Percentiles rank a stretch among this genome's conserved stretches.
Evolutionary conservation across 2,888 invertebrate genomes (phyloP).

Genomic region (Gandaritis pyraliata): DNA sequence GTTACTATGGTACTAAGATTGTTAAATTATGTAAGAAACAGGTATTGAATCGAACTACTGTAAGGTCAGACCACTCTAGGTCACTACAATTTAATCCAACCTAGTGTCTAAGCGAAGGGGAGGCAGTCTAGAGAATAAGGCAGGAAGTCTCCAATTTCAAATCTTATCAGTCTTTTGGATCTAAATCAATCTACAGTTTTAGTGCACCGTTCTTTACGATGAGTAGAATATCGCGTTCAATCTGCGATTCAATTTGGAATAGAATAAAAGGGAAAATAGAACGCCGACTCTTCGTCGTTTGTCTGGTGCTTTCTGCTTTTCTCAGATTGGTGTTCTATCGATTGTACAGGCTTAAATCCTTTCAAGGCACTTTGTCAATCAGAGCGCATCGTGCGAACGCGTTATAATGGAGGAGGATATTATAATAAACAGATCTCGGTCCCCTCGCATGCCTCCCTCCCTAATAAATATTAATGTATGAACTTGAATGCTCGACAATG

Average conservation of each 20-base stretch:
- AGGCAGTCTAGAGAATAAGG: slow-evolving; percentile 21
- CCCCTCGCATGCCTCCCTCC: slow-evolving; percentile 69
- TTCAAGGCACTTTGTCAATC: slow-evolving; percentile 64
- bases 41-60: not conserved
- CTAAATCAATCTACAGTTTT: slow-evolving; percentile 38
- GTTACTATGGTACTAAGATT: not conserved
- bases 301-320: no score
- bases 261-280: no score
- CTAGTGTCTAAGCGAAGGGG: slow-evolving; percentile 31
- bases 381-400: slow-evolving; percentile 78
- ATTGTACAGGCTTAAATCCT: slow-evolving; percentile 3
- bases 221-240: no score
- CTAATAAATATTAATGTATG: slow-evolving; percentile 83
- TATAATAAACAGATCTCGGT: slow-evolving; percentile 82
- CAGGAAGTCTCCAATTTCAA: slow-evolving; percentile 32
- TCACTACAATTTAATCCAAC: slow-evolving; percentile 29
- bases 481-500: slow-evolving; percentile 77
- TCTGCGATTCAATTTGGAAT: no score
- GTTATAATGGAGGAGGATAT: slow-evolving; percentile 81
- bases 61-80: slow-evolving; percentile 24
- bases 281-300: no score
- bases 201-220: slow-evolving; percentile 6
- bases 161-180: slow-evolving; percentile 25
- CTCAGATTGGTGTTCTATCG: no score
- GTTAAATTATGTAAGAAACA: not conserved